Evolutionary conservation across 1,140 invertebrate genomes (phyloP), one percentile per base, ranked within the genome.

Genomic region (Drosophila seguyi): DNA sequence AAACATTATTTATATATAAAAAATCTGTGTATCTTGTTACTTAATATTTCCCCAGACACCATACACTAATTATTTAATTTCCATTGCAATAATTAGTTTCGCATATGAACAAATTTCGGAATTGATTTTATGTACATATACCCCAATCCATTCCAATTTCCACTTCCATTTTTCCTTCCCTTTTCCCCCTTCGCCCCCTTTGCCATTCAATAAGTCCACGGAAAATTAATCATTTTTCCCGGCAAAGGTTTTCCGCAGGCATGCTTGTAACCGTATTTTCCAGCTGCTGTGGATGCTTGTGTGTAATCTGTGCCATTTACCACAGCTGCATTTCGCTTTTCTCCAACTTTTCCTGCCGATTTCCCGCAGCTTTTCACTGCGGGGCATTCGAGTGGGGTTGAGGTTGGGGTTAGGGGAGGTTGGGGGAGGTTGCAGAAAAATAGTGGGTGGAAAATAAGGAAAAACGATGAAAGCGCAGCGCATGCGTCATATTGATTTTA

Each of bases 401-500:
- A 3, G 20, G 20, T 7, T 8, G 6, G 44, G 20, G 13, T 0
- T 1, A n/a, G 10, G 4, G 11, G 29, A 7, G 41, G 41, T 0
- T 1, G 2, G 20, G 20, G 20, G 6, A 20, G 14, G 14, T n/a
- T 27, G 45, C 45, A n/a, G 25, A n/a, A n/a, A 36, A 36, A 20
- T 36, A 53, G 38, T 31, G 38, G 57, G n/a, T 29, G 41, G 34
- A 14, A 36, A 38, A 22, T 14, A 39, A 25, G 31, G 62, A 45
- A 45, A 31, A 22, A 25, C 22, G 31, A n/a, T 10, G 67, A 63
- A 72, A 58, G 55, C n/a, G 53, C 67, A 82, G 83, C 83, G 83
- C 83, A 86, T 86, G 83, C 83, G 83, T 83, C 83, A 83, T 86
- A 86, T 86, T 86, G 83, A 86, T 86, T 86, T 87, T 87, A 42